These are phyloP conservation scores for Tapera naevia DNA, from an alignment of 2,797 vertebrate species.

Conservation along the genomic window DNA sequence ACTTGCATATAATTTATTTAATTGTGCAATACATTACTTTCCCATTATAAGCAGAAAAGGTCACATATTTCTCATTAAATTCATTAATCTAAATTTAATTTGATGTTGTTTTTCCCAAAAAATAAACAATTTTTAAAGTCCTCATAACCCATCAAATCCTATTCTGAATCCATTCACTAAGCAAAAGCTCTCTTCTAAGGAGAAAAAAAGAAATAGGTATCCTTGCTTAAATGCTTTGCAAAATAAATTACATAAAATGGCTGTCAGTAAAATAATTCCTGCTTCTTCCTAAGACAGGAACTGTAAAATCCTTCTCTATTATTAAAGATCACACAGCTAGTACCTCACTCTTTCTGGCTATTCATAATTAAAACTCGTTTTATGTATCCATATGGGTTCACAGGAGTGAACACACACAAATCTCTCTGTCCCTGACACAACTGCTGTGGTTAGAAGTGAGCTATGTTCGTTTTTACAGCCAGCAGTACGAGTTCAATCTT, in stretches of 20 bases:
- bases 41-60: constrained; percentile 30
- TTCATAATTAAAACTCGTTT: not conserved
- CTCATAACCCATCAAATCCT: not conserved
- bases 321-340: not conserved
- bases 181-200: not conserved
- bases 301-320: not conserved
- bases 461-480: not conserved
- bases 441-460: not conserved
- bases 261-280: not conserved
- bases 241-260: not conserved
- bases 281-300: not conserved
- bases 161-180: not conserved
- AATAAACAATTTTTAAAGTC: not conserved
- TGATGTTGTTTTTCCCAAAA: not conserved
- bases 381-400: not conserved
- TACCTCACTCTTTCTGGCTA: not conserved
- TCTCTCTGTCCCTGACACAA: not conserved
- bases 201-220: not conserved
- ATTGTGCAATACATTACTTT: constrained; percentile 8
- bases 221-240: not conserved
- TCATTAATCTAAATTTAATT: constrained; percentile 20
- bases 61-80: not conserved
- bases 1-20: constrained; percentile 5
- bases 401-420: not conserved
- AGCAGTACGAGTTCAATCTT: not conserved